Percentiles rank a stretch among this genome's conserved stretches.
Conservation (phyloP, 2,113 vertebrate genomes). For the Bothrops jararaca region DNA sequence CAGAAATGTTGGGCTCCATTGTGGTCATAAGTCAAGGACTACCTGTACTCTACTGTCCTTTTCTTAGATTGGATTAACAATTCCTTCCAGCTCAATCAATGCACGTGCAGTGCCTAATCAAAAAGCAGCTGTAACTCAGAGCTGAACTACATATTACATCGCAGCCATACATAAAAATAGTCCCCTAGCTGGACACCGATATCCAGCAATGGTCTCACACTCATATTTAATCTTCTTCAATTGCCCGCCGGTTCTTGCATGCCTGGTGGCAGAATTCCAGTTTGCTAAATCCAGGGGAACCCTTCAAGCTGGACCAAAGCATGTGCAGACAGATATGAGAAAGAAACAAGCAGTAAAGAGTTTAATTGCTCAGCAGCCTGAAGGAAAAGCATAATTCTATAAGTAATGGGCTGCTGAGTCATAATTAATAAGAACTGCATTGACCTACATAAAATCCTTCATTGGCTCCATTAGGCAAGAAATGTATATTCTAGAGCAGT, state of each 20-base stretch:
- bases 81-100: background rate
- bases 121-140: background rate
- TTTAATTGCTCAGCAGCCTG: slow-evolving; percentile 41
- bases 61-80: background rate
- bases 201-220: background rate
- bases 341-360: slow-evolving; percentile 28
- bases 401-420: slow-evolving; percentile 52
- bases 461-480: slow-evolving; percentile 44
- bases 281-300: background rate
- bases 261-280: background rate
- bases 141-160: background rate
- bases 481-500: slow-evolving; percentile 3
- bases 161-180: background rate
- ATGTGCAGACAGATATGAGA: slow-evolving; percentile 23
- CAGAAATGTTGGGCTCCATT: background rate
- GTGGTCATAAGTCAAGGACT: background rate
- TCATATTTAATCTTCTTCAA: background rate
- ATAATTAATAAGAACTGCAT: slow-evolving; percentile 38
- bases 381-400: slow-evolving; percentile 54
- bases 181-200: background rate
- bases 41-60: background rate
- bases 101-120: no score
- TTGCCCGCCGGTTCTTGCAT: no score
- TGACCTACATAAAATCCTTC: slow-evolving; percentile 58
- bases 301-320: slow-evolving; percentile 5